phyloP scores from a whole-genome alignment of 2,888 invertebrate species.

The Siphonodentalium dalli region DNA sequence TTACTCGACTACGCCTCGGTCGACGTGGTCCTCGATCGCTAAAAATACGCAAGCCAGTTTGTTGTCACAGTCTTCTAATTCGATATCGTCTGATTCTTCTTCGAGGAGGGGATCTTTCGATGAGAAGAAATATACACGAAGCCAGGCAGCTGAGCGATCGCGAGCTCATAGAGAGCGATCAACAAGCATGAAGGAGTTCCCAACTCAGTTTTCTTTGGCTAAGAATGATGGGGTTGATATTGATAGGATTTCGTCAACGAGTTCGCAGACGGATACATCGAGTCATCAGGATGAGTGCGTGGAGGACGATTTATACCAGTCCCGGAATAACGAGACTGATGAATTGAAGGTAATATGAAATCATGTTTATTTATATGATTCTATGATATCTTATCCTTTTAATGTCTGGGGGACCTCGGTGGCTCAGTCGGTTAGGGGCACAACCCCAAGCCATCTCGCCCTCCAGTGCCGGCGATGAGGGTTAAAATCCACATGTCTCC shows the following conservation, averaged over 20 bases:
- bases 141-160: slow-evolving; percentile 33
- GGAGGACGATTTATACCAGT: slow-evolving; percentile 30
- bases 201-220: slow-evolving; percentile 41
- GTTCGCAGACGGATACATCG: too few species aligned
- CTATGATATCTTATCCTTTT: too few species aligned
- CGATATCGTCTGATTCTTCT: slow-evolving; percentile 13
- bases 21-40: slow-evolving; percentile 32
- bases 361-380: too few species aligned
- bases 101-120: slow-evolving; percentile 39
- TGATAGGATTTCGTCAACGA: slow-evolving; percentile 15
- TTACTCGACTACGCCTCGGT: slow-evolving; percentile 38
- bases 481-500: too few species aligned
- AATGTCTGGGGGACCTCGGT: too few species aligned
- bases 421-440: too few species aligned
- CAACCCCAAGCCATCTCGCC: too few species aligned
- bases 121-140: slow-evolving; percentile 31
- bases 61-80: slow-evolving; percentile 6
- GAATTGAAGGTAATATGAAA: slow-evolving; percentile 63
- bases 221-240: slow-evolving; percentile 30
- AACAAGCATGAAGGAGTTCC: slow-evolving; percentile 49
- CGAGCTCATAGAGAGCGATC: slow-evolving; percentile 44
- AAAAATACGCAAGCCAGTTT: slow-evolving; percentile 9
- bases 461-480: too few species aligned
- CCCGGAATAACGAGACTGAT: slow-evolving; percentile 59
- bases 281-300: slow-evolving; percentile 11